phyloP scores from a whole-genome alignment of 2,113 vertebrate genomes.

The Triplophysa dalaica region DNA sequence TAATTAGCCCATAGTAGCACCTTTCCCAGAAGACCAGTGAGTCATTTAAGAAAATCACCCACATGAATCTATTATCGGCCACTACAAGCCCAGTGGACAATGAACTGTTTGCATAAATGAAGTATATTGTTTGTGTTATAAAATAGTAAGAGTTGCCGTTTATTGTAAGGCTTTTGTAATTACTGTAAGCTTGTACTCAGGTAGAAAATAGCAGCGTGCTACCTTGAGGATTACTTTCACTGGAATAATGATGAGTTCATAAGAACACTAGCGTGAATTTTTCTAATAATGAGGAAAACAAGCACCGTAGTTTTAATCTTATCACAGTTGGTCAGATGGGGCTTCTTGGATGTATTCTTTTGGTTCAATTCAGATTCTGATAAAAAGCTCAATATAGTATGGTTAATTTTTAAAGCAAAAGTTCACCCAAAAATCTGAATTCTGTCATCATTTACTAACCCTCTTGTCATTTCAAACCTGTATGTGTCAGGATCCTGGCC shows the following conservation, averaged over 20 bases:
- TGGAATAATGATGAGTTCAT: background rate
- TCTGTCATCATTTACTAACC: too few species aligned
- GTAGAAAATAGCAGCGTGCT: conserved; percentile 4
- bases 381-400: too few species aligned
- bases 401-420: too few species aligned
- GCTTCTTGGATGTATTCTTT: background rate
- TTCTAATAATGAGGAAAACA: background rate
- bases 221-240: conserved; percentile 17
- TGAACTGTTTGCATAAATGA: conserved; percentile 27
- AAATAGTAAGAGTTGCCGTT: conserved; percentile 12
- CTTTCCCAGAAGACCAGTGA: conserved; percentile 33
- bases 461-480: too few species aligned
- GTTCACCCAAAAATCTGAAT: too few species aligned
- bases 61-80: conserved; percentile 46
- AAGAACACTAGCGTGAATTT: background rate
- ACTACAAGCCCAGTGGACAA: conserved; percentile 29
- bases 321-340: background rate
- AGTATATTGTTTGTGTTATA: conserved; percentile 41
- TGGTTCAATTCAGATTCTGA: background rate
- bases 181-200: conserved; percentile 23
- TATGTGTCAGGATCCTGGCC: too few species aligned
- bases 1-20: conserved; percentile 64
- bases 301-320: background rate
- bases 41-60: conserved; percentile 42
- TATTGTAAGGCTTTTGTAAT: conserved; percentile 34